These are phyloP conservation scores for Antidorcas marsupialis DNA, from an alignment of 2,113 vertebrate genomes.

Conservation along the genomic window DNA sequence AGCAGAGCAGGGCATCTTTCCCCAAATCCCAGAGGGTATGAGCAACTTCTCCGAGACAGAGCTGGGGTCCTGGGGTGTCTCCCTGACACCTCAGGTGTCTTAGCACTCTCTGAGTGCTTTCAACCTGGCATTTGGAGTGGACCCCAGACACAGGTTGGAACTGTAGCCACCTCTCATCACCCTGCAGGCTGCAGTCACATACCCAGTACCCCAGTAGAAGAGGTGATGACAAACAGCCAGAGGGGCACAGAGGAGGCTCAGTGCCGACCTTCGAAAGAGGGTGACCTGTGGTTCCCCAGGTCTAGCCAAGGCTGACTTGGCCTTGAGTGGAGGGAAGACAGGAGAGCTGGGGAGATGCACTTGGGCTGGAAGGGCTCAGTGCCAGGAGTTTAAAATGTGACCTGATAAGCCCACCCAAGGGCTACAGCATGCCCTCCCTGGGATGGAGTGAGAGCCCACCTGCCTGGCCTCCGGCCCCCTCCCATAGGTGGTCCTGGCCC, in stretches of 20 bases:
- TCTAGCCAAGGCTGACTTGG: not conserved
- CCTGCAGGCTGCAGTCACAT: not conserved
- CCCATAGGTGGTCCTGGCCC: not conserved
- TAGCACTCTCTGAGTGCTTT: not conserved
- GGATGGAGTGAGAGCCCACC: not conserved
- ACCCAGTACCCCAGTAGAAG: not conserved
- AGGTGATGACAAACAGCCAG: not conserved
- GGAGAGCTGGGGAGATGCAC: not conserved
- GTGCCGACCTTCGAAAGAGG: not conserved
- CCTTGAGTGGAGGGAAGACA: not conserved
- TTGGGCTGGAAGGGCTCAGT: not conserved
- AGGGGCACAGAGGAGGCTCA: not conserved
- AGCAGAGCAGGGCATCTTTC: not conserved
- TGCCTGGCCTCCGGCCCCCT: fast-evolving
- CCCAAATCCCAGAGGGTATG: not conserved
- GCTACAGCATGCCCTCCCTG: not conserved
- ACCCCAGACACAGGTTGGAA: not conserved
- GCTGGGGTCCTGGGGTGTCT: not conserved
- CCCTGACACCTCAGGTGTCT: too few species aligned
- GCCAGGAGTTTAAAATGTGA: not conserved
- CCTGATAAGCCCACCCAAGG: not conserved
- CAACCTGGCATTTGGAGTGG: not conserved
- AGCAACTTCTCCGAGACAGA: not conserved
- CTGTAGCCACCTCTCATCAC: not conserved
- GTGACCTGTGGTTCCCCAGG: not conserved